These are phyloP conservation scores for Thysanoteuthis rhombus DNA, from an alignment of 2,888 invertebrate genomes.

Conservation along the genomic window DNA sequence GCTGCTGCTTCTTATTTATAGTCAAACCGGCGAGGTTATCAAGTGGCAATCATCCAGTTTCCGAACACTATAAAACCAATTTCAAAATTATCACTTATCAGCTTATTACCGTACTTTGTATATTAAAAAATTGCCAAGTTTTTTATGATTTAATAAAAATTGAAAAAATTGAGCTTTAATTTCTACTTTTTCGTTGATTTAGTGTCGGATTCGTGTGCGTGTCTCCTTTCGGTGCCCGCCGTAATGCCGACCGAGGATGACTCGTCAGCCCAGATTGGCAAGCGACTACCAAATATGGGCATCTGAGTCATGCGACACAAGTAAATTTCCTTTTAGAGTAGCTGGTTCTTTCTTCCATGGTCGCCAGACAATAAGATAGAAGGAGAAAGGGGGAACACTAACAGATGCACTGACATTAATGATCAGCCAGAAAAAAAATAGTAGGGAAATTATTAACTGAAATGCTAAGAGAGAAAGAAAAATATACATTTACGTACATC, in stretches of 20 bases:
- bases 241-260: neutral
- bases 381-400: neutral
- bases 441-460: neutral
- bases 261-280: neutral
- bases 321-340: neutral
- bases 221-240: neutral
- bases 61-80: neutral
- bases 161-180: neutral
- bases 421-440: neutral
- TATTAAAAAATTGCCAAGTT: neutral
- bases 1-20: neutral
- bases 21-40: neutral
- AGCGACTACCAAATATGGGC: neutral
- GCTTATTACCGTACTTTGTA: neutral
- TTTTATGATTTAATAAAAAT: neutral
- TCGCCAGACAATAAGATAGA: neutral
- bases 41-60: neutral
- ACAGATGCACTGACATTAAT: neutral
- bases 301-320: neutral
- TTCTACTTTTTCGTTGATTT: neutral
- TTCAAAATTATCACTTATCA: neutral
- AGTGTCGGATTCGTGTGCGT: neutral
- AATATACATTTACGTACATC: neutral
- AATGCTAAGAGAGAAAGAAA: neutral
- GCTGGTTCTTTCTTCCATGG: neutral